Evolutionary conservation across 2,797 vertebrate genomes (phyloP).

Genomic region (Tinamus major): DNA sequence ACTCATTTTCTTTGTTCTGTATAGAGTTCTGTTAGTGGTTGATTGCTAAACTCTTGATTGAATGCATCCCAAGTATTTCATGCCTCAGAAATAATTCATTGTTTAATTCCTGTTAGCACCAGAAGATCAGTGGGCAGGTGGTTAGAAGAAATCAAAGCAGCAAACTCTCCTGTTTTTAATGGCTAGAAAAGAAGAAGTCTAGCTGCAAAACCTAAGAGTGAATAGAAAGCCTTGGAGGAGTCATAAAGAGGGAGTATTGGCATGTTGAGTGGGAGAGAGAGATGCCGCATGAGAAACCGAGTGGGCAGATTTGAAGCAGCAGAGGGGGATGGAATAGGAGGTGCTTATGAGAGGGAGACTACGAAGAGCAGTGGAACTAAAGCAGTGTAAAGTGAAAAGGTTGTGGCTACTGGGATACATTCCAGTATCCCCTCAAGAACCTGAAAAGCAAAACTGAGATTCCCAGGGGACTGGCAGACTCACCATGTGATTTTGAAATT

Average conservation of each 20-base stretch:
- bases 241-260: neutral
- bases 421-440: neutral
- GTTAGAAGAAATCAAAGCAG: neutral
- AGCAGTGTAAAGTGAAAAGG: neutral
- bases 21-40: neutral
- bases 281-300: conserved; percentile 38
- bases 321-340: conserved; percentile 18
- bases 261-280: conserved; percentile 29
- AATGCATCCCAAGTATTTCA: neutral
- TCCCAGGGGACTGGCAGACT: neutral
- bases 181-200: neutral
- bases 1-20: neutral
- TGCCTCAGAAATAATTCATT: neutral
- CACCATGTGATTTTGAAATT: neutral
- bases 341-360: conserved; percentile 14
- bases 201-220: neutral
- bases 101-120: neutral
- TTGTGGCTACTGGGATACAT: neutral
- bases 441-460: accelerated
- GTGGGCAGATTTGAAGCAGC: conserved; percentile 53
- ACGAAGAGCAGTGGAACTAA: neutral
- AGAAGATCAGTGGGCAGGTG: neutral
- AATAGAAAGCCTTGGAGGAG: conserved; percentile 12
- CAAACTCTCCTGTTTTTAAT: neutral
- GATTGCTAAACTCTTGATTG: neutral